phyloP scores from a whole-genome alignment of 2,113 vertebrate species.

The Numida meleagris region DNA sequence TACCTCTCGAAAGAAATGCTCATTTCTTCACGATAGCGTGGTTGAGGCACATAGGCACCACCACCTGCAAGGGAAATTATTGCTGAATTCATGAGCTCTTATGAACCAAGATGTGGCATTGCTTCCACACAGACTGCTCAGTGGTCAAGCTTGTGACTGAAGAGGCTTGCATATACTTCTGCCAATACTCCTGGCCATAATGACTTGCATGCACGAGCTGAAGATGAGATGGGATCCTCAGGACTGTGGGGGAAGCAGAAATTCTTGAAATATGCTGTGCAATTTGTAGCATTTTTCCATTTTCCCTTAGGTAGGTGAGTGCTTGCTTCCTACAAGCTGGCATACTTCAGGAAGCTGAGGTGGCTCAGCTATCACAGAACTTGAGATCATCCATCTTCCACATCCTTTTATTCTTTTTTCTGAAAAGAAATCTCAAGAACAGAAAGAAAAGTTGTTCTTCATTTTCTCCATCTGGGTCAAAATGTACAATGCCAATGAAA shows the following conservation, averaged over 20 bases:
- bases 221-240: neutral
- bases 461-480: neutral
- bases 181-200: neutral
- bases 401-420: neutral
- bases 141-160: rapidly evolving
- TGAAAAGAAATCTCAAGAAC: neutral
- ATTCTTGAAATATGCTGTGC: neutral
- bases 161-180: neutral
- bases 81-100: neutral
- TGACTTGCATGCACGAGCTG: neutral
- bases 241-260: neutral
- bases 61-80: neutral
- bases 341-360: neutral
- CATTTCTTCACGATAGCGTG: rapidly evolving
- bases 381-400: neutral
- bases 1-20: neutral
- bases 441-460: constrained; percentile 5
- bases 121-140: rapidly evolving
- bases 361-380: neutral
- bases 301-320: neutral
- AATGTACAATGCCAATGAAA: neutral
- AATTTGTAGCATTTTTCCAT: neutral
- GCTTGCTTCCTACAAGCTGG: neutral
- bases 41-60: rapidly evolving
- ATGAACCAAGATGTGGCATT: rapidly evolving